phyloP scores from a whole-genome alignment of 2,797 vertebrate species.

The Dromococcyx pavoninus region DNA sequence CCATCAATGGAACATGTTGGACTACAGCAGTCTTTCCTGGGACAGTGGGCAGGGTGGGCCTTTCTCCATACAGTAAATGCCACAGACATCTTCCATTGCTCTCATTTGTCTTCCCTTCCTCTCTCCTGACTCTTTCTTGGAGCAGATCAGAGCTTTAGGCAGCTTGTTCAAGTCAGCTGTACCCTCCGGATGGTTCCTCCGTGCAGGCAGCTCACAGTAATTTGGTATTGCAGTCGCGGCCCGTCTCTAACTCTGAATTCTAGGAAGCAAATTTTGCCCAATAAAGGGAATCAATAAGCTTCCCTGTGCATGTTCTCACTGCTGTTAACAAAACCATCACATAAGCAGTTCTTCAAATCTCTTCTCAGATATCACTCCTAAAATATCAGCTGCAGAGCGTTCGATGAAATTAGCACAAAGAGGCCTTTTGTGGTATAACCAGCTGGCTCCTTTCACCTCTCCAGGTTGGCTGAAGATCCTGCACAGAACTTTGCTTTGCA shows the following conservation, averaged over 20 bases:
- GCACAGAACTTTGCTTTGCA: neutral
- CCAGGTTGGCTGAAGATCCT: neutral
- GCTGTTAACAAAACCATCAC: conserved; percentile 55
- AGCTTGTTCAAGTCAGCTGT: neutral
- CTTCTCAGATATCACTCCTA: neutral
- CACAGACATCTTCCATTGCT: neutral
- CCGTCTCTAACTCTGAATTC: neutral
- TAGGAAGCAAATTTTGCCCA: conserved; percentile 23
- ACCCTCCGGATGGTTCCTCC: neutral
- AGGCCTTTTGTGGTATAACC: neutral
- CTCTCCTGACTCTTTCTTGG: neutral
- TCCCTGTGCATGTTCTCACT: conserved; percentile 6
- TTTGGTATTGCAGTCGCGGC: neutral
- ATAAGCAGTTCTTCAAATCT: conserved; percentile 34
- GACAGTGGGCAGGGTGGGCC: neutral
- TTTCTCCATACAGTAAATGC: neutral
- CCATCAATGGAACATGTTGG: neutral
- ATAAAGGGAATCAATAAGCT: conserved; percentile 48
- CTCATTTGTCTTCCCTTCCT: neutral
- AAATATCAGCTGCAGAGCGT: neutral
- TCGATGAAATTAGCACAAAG: neutral
- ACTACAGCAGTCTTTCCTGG: neutral
- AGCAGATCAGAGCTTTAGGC: neutral
- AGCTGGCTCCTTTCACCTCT: neutral
- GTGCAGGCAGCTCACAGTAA: fast-evolving